These are phyloP conservation scores for Falco peregrinus DNA, from an alignment of 2,797 vertebrate species.

Conservation along the genomic window DNA sequence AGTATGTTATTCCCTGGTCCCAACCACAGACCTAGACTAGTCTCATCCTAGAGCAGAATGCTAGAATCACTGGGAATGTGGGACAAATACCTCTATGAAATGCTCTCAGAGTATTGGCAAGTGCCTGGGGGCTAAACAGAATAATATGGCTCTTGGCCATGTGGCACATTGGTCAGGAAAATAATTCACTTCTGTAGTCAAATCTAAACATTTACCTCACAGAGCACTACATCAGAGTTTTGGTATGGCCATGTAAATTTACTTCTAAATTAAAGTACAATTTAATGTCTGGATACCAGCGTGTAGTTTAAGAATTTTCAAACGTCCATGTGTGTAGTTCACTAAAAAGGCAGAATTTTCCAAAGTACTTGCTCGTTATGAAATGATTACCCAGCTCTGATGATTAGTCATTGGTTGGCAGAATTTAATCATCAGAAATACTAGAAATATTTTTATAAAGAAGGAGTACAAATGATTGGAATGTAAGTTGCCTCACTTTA, in stretches of 20 bases:
- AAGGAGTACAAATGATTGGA: neutral
- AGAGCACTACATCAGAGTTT: neutral
- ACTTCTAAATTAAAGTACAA: neutral
- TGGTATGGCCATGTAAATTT: neutral
- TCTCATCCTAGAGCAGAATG: neutral
- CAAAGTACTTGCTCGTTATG: neutral
- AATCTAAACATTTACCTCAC: neutral
- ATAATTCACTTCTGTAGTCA: neutral
- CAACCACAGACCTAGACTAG: neutral
- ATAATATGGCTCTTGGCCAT: neutral
- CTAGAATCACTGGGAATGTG: neutral
- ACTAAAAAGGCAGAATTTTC: neutral
- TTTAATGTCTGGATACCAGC: neutral
- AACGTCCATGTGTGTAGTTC: neutral
- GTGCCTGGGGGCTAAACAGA: neutral
- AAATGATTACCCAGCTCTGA: neutral
- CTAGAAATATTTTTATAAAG: neutral
- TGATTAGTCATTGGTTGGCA: neutral
- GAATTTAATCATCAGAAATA: slow-evolving; percentile 37
- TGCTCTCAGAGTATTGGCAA: neutral
- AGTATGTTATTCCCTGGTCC: neutral
- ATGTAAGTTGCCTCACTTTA: neutral
- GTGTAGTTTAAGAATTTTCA: neutral
- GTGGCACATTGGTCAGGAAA: neutral
- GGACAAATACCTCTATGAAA: neutral